Evolutionary conservation across 2,888 invertebrate genomes (phyloP), one percentile per base, ranked within the genome.

Genomic region (Andricus quercusramuli): DNA sequence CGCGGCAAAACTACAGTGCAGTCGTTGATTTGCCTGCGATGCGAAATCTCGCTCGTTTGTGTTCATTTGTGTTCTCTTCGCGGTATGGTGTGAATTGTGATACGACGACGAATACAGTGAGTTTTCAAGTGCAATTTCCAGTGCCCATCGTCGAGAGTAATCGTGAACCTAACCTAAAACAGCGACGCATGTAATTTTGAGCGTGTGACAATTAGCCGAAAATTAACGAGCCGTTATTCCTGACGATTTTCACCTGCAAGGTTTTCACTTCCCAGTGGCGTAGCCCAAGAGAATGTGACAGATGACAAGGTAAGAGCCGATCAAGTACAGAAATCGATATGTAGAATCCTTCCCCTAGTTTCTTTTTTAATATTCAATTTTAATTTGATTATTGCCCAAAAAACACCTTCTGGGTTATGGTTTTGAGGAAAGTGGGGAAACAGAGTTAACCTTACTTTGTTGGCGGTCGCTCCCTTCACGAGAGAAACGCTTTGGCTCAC

Each of bases 251-350:
- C 56, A 74, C 74, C 74, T 74, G 74, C 51, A 74, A 74, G 29
- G 74, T 74, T 74, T 74, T 74, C 74, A 74, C 74, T 74, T 74
- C 56, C 51, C 74, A 74, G 51, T 74, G 74, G 74, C 74, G 74
- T 74, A 74, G 74, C 56, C 29, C 17, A 32, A 47, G 51, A 70
- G 70, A 70, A 70, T 70, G 47, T 70, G 70, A 56, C 74, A 56
- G 51, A 47, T 74, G 51, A 51, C 74, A 74, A 74, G 74, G 74
- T 74, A 74, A 74, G 74, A 74, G 20, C 11, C 11, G 4, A 25
- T 13, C 25, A 70, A 15, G 6, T 70, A 15, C 20, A 51, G 17
- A 44, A 22, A 22, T n/a, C 41, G 22, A 22, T 5, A 29, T 70
- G 29, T 22, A 47, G 3, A 29, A 44, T 22, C 13, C n/a, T 15